phyloP scores from a whole-genome alignment of 2,113 vertebrate genomes.

The Bujurquina vittata region DNA sequence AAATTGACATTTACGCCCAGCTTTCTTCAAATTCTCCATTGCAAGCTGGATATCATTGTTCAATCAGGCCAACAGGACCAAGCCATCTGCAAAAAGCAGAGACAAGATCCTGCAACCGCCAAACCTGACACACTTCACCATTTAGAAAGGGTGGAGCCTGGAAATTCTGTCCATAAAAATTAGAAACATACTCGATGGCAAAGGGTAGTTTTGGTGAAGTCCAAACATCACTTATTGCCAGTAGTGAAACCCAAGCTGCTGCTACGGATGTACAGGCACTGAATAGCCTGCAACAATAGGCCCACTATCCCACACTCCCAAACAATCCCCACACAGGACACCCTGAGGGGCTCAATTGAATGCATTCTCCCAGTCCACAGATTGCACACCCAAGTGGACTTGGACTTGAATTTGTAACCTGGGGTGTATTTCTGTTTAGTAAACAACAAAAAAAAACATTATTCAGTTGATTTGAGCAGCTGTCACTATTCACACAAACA shows the following conservation, averaged over 20 bases:
- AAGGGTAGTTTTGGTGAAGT: neutral
- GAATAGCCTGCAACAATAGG: neutral
- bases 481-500: slow-evolving; percentile 12
- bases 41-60: no score
- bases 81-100: neutral
- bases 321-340: neutral
- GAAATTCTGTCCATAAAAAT: neutral
- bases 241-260: no score
- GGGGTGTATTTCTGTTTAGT: neutral
- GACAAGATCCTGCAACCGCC: neutral
- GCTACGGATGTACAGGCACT: neutral
- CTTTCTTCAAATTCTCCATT: neutral
- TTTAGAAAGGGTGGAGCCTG: neutral
- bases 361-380: neutral
- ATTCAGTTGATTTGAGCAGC: neutral
- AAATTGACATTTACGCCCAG: neutral
- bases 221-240: neutral
- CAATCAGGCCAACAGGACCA: no score
- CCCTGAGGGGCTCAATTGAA: neutral
- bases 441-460: neutral
- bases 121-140: neutral
- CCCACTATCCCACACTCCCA: fast-evolving
- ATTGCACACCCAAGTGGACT: neutral
- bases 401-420: neutral
- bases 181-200: neutral